Conservation (phyloP, 1,140 invertebrate species). For the Anastatus disparis region DNA sequence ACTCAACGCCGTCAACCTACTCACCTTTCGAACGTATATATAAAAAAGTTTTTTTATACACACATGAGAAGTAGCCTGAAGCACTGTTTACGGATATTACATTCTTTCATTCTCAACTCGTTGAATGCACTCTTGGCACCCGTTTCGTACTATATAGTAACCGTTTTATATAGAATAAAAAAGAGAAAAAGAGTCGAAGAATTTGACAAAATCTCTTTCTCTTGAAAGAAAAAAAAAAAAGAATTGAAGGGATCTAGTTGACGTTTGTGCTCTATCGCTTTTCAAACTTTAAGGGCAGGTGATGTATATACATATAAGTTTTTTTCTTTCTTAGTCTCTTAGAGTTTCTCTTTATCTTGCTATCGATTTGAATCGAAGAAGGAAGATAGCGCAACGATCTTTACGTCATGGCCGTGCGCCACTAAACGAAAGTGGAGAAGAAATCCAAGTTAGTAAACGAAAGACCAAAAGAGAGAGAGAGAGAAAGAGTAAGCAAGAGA, state of each 20-base stretch:
- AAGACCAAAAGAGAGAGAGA: conserved; percentile 7
- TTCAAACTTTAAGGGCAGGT: conserved; percentile 16
- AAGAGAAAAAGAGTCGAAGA: neutral
- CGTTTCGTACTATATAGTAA: neutral
- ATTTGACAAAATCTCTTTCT: too few species aligned
- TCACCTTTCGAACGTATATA: too few species aligned
- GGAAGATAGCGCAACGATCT: neutral
- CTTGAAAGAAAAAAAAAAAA: conserved; percentile 1
- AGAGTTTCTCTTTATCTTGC: neutral
- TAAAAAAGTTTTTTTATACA: too few species aligned
- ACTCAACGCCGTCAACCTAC: too few species aligned
- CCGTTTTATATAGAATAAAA: neutral
- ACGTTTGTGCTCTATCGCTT: conserved; percentile 22
- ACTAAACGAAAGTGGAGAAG: neutral
- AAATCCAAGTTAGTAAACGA: too few species aligned
- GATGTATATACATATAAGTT: too few species aligned
- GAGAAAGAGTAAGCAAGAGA: conserved; percentile 1
- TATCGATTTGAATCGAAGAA: neutral
- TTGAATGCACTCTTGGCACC: too few species aligned
- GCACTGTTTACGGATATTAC: conserved; percentile 9
- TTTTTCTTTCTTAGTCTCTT: conserved; percentile 5
- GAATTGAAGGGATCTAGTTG: conserved; percentile 8
- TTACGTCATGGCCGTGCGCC: too few species aligned
- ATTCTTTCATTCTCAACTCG: neutral
- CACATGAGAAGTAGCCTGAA: too few species aligned